Percentiles rank a stretch among this genome's conserved stretches.
Conservation (phyloP, 2,888 invertebrate species). For the Drosophila borborema region DNA sequence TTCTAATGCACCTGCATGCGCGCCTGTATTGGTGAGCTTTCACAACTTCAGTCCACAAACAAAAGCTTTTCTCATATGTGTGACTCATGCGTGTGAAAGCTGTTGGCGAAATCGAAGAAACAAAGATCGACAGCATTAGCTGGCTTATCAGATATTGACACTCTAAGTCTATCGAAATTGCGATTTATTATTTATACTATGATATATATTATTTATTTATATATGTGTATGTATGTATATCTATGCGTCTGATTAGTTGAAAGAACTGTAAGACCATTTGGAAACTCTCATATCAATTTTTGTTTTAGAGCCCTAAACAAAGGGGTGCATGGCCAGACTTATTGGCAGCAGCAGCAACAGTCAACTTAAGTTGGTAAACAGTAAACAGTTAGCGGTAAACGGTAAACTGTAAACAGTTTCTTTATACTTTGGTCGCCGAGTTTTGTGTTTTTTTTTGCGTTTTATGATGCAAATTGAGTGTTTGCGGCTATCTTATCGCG, state of each 20-base stretch:
- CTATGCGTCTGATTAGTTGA: background rate
- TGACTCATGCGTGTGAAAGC: conserved; percentile 23
- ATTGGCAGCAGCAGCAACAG: conserved; percentile 61
- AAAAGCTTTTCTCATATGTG: conserved; percentile 11
- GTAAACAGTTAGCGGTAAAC: conserved; percentile 30
- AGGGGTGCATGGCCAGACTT: conserved; percentile 46
- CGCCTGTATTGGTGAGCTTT: conserved; percentile 22
- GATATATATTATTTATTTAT: background rate
- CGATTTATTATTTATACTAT: background rate
- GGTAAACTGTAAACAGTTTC: conserved; percentile 34
- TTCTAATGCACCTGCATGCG: conserved; percentile 35
- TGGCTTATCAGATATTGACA: conserved; percentile 47
- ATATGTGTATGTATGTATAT: background rate
- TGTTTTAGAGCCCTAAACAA: conserved; percentile 8
- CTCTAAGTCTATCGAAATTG: conserved; percentile 6
- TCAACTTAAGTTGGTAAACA: conserved; percentile 27
- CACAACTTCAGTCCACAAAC: background rate
- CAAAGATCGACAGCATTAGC: background rate
- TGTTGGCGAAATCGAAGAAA: background rate
- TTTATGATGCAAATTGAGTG: conserved; percentile 60
- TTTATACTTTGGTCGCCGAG: conserved; percentile 3
- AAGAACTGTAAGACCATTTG: background rate
- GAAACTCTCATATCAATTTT: background rate
- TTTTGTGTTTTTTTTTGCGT: conserved; percentile 31
- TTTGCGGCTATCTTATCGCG: conserved; percentile 57